These are phyloP conservation scores for Steinernema khuongi DNA, from an alignment of 1,140 invertebrate genomes.

Conservation along the genomic window DNA sequence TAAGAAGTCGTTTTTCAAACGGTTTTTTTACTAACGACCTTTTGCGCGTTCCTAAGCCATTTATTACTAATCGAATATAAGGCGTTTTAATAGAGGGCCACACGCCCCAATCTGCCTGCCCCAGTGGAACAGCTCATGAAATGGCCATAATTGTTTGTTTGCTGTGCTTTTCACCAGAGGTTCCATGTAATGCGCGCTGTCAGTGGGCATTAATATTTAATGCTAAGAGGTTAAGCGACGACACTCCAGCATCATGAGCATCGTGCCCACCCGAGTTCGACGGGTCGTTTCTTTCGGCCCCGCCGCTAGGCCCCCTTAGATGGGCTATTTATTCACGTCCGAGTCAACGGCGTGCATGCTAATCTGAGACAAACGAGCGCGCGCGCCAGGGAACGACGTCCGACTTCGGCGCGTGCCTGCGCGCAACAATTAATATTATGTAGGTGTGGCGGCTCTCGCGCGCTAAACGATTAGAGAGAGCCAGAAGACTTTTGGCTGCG, in stretches of 20 bases:
- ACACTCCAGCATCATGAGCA: not conserved
- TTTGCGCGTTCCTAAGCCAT: conserved; percentile 3
- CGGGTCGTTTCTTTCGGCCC: not conserved
- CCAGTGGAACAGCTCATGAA: not conserved
- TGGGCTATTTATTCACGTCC: not conserved
- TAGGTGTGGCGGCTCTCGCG: conserved; percentile 16
- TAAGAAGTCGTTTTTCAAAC: not conserved
- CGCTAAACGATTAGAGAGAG: conserved; percentile 10
- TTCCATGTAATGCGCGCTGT: not conserved
- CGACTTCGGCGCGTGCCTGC: not conserved
- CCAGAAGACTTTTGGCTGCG: conserved; percentile 13
- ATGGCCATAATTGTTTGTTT: conserved; percentile 11
- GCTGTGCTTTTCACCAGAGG: not conserved
- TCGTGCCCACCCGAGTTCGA: not conserved
- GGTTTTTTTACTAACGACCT: conserved; percentile 10
- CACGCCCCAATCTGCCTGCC: not conserved
- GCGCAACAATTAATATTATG: not conserved
- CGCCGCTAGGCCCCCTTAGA: not conserved
- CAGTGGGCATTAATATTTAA: conserved; percentile 2
- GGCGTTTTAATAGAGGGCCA: conserved; percentile 1
- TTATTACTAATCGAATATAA: conserved; percentile 10
- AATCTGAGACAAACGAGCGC: conserved; percentile 14
- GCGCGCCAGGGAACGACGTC: not conserved
- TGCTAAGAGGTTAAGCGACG: not conserved
- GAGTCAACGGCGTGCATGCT: not conserved